Evolutionary conservation across 2,888 invertebrate species (phyloP).

Genomic region (Pachliopta kotzebuea): DNA sequence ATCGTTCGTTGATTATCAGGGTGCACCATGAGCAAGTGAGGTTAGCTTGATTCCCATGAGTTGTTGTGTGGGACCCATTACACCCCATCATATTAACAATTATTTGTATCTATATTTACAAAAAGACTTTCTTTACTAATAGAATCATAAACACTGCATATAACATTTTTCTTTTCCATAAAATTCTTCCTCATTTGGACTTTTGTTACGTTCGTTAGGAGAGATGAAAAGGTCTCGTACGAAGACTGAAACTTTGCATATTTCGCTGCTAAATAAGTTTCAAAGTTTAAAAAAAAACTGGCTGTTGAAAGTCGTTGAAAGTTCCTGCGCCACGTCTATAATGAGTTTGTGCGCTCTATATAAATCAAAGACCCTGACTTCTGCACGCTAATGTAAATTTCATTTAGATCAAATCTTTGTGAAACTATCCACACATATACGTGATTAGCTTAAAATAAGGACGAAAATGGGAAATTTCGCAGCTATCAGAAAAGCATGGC

Average conservation of each 20-base stretch:
- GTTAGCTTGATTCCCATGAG: no score
- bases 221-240: conserved; percentile 3
- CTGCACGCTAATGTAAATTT: conserved; percentile 66
- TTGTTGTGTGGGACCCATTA: no score
- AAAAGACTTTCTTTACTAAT: no score
- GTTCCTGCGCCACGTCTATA: conserved; percentile 38
- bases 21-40: no score
- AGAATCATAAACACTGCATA: background rate
- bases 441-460: background rate
- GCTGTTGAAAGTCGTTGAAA: conserved; percentile 20
- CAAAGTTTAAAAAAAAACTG: conserved; percentile 26
- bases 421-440: conserved; percentile 46
- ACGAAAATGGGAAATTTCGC: no score
- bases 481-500: no score
- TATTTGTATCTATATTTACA: no score
- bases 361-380: conserved; percentile 50
- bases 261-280: conserved; percentile 21
- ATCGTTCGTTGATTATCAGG: no score
- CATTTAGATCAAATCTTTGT: conserved; percentile 53
- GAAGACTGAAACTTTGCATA: conserved; percentile 11
- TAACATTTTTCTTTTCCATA: background rate
- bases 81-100: no score
- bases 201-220: conserved; percentile 6
- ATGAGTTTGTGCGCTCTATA: conserved; percentile 47
- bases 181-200: background rate